Conservation (phyloP, 2,888 invertebrate genomes). For the Acholoe squamosa region DNA sequence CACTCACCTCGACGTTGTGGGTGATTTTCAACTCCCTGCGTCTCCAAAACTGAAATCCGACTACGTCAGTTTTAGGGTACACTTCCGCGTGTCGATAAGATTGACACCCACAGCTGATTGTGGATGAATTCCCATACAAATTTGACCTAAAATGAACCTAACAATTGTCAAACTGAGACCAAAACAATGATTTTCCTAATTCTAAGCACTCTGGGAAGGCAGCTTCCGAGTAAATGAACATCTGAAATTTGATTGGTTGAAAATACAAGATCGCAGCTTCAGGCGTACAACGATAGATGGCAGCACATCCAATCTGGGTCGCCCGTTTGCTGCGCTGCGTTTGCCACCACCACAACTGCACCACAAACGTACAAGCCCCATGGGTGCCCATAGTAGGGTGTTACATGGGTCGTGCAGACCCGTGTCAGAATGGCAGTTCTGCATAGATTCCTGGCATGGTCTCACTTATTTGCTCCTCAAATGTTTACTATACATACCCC, state of each 20-base stretch:
- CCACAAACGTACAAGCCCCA: no score
- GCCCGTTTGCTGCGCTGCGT: no score
- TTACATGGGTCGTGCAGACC: no score
- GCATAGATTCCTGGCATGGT: no score
- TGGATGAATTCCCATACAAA: neutral
- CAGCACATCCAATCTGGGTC: no score
- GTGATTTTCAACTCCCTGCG: neutral
- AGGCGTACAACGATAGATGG: no score
- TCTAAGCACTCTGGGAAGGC: neutral
- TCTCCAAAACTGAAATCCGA: neutral
- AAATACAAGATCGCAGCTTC: neutral
- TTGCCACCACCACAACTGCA: no score
- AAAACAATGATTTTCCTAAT: conserved; percentile 61
- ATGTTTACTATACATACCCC: no score
- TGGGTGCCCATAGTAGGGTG: no score
- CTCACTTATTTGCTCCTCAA: no score
- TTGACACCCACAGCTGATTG: neutral
- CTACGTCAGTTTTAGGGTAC: neutral
- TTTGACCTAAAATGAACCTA: neutral
- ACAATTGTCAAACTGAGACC: neutral
- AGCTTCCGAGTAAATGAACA: neutral
- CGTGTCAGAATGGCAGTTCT: no score
- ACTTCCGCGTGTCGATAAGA: conserved; percentile 2
- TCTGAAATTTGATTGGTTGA: conserved; percentile 32
- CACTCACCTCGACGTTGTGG: neutral